phyloP scores from a whole-genome alignment of 2,888 invertebrate species.

The Catocala sponsa region DNA sequence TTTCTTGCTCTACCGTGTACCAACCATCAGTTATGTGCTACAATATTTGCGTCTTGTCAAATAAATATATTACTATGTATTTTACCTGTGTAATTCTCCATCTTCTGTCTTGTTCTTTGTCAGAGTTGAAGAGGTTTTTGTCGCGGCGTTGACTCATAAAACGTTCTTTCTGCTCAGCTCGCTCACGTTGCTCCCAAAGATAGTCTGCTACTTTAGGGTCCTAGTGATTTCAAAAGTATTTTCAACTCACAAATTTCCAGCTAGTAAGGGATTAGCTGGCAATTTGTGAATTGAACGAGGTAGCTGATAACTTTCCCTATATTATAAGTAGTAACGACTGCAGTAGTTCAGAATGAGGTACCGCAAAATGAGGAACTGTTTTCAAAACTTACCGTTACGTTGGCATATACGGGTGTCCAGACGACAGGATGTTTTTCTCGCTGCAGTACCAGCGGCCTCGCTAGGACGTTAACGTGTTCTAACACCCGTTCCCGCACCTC shows the following conservation, averaged over 20 bases:
- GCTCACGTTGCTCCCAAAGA: constrained; percentile 95
- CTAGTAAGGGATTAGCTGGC: too few relatives aligned
- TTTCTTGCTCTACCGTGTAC: too few relatives aligned
- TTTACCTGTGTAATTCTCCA: constrained; percentile 83
- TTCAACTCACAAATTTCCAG: background rate
- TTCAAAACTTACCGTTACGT: constrained; percentile 91
- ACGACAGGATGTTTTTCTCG: constrained; percentile 95
- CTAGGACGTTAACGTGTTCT: constrained; percentile 99
- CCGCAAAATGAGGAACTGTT: constrained; percentile 9
- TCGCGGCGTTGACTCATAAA: constrained; percentile 90
- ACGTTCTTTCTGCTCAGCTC: constrained; percentile 93
- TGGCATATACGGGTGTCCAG: constrained; percentile 99
- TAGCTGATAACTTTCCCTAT: too few relatives aligned
- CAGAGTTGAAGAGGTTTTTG: constrained; percentile 88
- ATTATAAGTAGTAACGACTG: too few relatives aligned
- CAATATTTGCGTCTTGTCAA: too few relatives aligned
- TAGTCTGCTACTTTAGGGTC: constrained; percentile 97
- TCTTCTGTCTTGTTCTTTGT: constrained; percentile 89
- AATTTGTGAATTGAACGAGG: too few relatives aligned
- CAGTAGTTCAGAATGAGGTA: background rate
- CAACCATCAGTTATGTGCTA: too few relatives aligned
- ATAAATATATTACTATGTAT: background rate
- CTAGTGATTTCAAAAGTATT: constrained; percentile 65
- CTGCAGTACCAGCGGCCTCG: constrained; percentile 96
- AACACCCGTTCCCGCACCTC: constrained; percentile 99